Evolutionary conservation across 2,888 invertebrate species (phyloP), one percentile per base, ranked within the genome.

Genomic region (Drosophila leonis): DNA sequence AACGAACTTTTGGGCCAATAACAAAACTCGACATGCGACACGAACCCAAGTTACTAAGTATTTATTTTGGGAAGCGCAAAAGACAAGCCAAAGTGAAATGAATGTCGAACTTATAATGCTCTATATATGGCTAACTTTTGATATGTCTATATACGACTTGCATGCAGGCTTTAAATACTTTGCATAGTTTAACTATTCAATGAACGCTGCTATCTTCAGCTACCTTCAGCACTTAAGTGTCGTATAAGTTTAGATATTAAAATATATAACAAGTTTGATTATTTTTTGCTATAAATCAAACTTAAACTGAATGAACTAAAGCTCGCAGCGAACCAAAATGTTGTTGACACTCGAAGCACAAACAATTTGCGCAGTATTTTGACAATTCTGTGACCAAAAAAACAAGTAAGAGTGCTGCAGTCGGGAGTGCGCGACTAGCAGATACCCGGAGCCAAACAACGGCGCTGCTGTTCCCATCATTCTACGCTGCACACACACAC

Each of bases 1-100:
- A 57, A 37, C 31, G 31, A 31, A 49, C 31, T 20, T 49, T 13
- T 35, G 62, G 20, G 18, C 12, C 12, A 18, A 31, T 27, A 41
- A 55, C 24, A 48, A 55, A 24, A 8, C 27, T 54, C 39, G 8
- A 54, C 44, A 54, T 39, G 39, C 55, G 56, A 37, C 46, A 10
- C 24, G n/a, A 20, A n/a, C 31, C 12, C 24, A 27, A 27, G 24
- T n/a, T n/a, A 20, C 37, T 15, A 10, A 42, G n/a, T 31, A 44
- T 51, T n/a, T 63, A 20, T 55, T 31, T 63, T 20, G 6, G 20
- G 31, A 37, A 15, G 29, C 4, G 10, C 48, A n/a, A n/a, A 12
- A 13, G 18, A 31, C 18, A 20, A 13, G 7, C 44, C 3, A 1
- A 7, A 33, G 3, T 24, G 6, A 49, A 13, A 13, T 13, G 4